Conservation (phyloP, 1,140 invertebrate genomes). For the Lycorma delicatula region DNA sequence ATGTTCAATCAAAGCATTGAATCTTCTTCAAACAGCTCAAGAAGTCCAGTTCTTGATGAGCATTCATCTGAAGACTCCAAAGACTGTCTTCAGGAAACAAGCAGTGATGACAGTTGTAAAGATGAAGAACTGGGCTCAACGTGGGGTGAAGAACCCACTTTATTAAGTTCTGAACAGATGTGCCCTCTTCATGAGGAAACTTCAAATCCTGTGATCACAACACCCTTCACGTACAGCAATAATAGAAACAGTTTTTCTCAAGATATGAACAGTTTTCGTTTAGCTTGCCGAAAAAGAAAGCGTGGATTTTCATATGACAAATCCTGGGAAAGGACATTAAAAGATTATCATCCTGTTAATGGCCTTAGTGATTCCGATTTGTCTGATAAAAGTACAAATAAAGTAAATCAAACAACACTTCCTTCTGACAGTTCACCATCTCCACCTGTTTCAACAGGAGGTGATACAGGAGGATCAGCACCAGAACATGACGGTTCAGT, state of each 20-base stretch:
- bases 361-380: too few species aligned
- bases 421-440: too few species aligned
- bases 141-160: background rate
- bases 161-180: background rate
- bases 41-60: slow-evolving; percentile 7
- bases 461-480: background rate
- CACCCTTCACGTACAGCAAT: slow-evolving; percentile 5
- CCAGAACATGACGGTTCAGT: too few species aligned
- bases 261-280: background rate
- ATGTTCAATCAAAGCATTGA: slow-evolving; percentile 18
- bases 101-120: slow-evolving; percentile 10
- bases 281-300: background rate
- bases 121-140: slow-evolving; percentile 3
- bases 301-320: slow-evolving; percentile 5
- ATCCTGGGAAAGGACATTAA: background rate
- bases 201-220: slow-evolving; percentile 1
- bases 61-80: slow-evolving; percentile 4
- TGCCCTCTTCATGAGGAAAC: background rate
- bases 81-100: slow-evolving; percentile 2
- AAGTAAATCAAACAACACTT: too few species aligned
- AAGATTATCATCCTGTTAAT: too few species aligned
- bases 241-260: slow-evolving; percentile 3
- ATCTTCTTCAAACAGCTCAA: slow-evolving; percentile 19
- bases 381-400: too few species aligned
- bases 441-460: background rate